Evolutionary conservation across 2,113 vertebrate genomes (phyloP), one percentile per base, ranked within the genome.

Genomic region (Phylloscopus trochilus): DNA sequence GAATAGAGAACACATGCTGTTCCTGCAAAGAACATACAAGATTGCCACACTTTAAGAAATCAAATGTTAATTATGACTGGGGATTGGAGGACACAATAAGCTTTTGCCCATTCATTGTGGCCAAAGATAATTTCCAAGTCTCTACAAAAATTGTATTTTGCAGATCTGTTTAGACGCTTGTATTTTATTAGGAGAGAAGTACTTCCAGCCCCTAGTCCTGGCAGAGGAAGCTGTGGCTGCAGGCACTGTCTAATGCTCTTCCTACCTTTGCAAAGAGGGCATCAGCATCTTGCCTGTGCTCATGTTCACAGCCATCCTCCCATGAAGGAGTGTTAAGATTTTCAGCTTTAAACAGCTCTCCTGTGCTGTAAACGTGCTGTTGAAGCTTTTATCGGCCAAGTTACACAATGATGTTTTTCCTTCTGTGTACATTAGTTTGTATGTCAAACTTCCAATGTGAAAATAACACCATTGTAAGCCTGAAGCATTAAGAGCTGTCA

Each of bases 1-100:
- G 93, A 97, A 96, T 64, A 93, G 86, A 93, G 95, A 86, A 94
- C 87, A 69, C 96, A 96, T 80, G 94, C 94, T 96, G 94, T 55
- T 96, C 87, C 63, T 96, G 83, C 96, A 96, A 95, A 94, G 94
- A 95, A 95, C 88, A 92, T 68, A 79, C 75, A 87, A 93, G 94
- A 94, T 78, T 96, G 93, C 89, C 77, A 89, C 1, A 15, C 84
- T 86, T 96, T 87, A 76, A 53, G 89, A 96, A 96, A 96, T 91
- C 78, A 83, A 95, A 95, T 83, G 79, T 84, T 93, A 96, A 97
- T 96, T 95, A 88, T 27, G 39, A 96, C 70, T 62, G 1, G 15
- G 93, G 46, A 94, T 52, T 81, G 83, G 55, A 75, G 37, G 55
- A 77, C 62, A 87, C 87, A 89, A 78, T 52, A 76, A 89, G 89